Percentiles rank a stretch among this genome's conserved stretches.
Evolutionary conservation across 2,888 invertebrate genomes (phyloP).

Genomic region (Andrena flavipes): DNA sequence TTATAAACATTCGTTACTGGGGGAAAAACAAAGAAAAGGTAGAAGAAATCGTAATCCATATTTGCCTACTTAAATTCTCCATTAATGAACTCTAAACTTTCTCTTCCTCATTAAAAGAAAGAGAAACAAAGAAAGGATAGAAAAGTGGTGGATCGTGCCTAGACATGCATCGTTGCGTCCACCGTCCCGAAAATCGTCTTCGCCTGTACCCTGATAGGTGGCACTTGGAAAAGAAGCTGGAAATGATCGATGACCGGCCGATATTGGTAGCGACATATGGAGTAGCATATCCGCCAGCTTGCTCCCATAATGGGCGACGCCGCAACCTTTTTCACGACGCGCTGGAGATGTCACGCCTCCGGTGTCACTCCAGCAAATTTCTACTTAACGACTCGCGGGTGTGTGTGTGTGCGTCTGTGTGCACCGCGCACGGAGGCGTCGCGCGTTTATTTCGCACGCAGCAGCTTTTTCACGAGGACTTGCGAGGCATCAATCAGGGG

Average conservation of each 20-base stretch:
- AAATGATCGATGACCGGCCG: slow-evolving; percentile 79
- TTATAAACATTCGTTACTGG: no score
- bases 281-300: slow-evolving; percentile 74
- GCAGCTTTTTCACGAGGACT: slow-evolving; percentile 42
- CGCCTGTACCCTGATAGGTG: slow-evolving; percentile 54
- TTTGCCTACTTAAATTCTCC: no score
- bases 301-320: slow-evolving; percentile 65
- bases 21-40: no score
- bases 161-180: slow-evolving; percentile 57
- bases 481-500: slow-evolving; percentile 54
- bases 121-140: neutral
- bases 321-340: slow-evolving; percentile 58
- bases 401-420: neutral
- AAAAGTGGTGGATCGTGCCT: slow-evolving; percentile 31
- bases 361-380: slow-evolving; percentile 61
- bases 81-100: no score
- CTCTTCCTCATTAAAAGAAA: no score
- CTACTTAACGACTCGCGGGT: slow-evolving; percentile 57
- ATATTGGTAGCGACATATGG: slow-evolving; percentile 81
- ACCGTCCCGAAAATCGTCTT: slow-evolving; percentile 63
- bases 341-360: slow-evolving; percentile 68
- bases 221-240: slow-evolving; percentile 66
- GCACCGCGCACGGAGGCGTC: neutral
- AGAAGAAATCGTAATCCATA: no score
- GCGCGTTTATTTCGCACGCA: slow-evolving; percentile 38